Percentiles rank a stretch among this genome's conserved stretches.
Evolutionary conservation across 2,113 vertebrate genomes (phyloP).

Genomic region (Macrotis lagotis): DNA sequence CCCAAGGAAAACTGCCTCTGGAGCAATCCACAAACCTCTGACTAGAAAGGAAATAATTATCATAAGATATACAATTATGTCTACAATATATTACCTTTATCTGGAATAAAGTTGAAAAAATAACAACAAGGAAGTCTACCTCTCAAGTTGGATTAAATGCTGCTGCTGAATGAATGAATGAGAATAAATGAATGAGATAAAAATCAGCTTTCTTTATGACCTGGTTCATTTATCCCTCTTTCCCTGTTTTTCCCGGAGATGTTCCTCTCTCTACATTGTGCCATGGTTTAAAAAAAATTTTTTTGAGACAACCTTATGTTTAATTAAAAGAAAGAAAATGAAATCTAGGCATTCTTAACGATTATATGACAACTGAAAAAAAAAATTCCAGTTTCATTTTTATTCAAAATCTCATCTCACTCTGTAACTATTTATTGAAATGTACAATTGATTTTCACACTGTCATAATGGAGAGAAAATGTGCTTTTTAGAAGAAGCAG

Average conservation of each 20-base stretch:
- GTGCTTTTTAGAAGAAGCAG: neutral
- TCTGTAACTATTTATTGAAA: neutral
- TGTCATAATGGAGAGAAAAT: neutral
- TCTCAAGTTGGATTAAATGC: neutral
- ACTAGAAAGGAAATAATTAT: neutral
- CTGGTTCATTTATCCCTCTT: neutral
- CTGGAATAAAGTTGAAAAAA: neutral
- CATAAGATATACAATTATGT: neutral
- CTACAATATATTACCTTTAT: neutral
- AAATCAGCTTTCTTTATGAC: neutral
- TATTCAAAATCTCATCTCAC: neutral
- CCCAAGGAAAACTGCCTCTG: neutral
- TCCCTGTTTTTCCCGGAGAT: neutral
- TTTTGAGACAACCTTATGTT: neutral
- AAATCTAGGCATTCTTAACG: neutral
- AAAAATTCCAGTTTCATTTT: neutral
- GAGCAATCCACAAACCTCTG: neutral
- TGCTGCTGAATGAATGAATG: neutral
- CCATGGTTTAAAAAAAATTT: neutral
- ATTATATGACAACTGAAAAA: neutral
- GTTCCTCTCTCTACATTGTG: neutral
- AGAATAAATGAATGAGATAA: neutral
- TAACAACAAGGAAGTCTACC: neutral
- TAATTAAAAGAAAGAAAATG: neutral
- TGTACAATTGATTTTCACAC: neutral